Percentiles rank a stretch among this genome's conserved stretches.
Evolutionary conservation across 1,140 invertebrate genomes (phyloP).

Genomic region (Thaumetopoea pityocampa): DNA sequence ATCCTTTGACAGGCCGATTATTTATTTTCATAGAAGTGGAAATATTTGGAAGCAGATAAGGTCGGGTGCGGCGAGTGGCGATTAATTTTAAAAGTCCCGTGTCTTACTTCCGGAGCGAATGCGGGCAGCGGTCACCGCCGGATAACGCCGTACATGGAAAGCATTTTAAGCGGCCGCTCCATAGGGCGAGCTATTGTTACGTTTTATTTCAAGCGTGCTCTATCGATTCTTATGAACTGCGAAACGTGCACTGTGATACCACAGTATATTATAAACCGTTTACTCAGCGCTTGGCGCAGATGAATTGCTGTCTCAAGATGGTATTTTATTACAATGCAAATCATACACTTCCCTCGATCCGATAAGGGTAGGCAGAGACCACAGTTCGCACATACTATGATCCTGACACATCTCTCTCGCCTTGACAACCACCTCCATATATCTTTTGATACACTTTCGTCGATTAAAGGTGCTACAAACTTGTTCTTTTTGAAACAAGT

Average conservation of each 20-base stretch:
- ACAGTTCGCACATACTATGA: no score
- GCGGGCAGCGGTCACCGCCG: constrained; percentile 43
- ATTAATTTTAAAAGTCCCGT: constrained; percentile 42
- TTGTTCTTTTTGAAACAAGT: no score
- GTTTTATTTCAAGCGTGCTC: constrained; percentile 55
- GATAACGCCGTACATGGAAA: constrained; percentile 65
- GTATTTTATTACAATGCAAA: no score
- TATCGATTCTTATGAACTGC: constrained; percentile 41
- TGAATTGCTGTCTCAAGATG: no score
- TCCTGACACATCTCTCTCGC: no score
- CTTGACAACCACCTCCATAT: no score
- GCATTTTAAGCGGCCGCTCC: constrained; percentile 66
- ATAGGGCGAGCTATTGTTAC: constrained; percentile 52
- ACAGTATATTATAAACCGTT: no score
- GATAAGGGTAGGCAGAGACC: no score
- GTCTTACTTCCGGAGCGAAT: constrained; percentile 53
- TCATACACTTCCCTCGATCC: no score
- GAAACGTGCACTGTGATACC: constrained; percentile 20
- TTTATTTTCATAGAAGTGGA: constrained; percentile 44
- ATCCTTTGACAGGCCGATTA: constrained; percentile 41
- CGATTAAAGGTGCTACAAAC: no score
- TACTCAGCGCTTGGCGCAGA: constrained; percentile 14
- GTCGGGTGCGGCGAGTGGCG: constrained; percentile 22
- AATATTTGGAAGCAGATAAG: constrained; percentile 42
- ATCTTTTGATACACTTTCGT: no score